Base-by-base conservation (phyloP, 2,113 vertebrate genomes). In the Orycteropus afer region DNA sequence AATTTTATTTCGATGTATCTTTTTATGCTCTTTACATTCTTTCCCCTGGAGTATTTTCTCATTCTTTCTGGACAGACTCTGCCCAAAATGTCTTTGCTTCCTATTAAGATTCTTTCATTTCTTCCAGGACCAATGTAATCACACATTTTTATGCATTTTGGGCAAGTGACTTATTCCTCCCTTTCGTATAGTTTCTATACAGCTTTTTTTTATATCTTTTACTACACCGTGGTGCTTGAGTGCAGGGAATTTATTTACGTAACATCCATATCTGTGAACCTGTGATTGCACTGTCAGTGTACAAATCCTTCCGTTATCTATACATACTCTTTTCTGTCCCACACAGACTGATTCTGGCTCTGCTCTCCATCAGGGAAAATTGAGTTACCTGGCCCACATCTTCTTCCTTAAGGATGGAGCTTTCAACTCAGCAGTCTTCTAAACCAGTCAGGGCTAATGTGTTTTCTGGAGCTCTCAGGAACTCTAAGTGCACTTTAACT, bases 401-500 rank as follows among this genome's bases (percentile, higher is more conserved):
- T 71, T 94, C 87, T 93, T 37, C 49, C 57, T 81, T 85, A 40
- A 81, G 51, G 12, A 59, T 3, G 57, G 10, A 93, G 61, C 76
- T 96, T 95, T 91, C 18, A 74, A 93, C 86, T 94, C 34, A 94
- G 83, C 37, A 81, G 13, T 92, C 79, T 45, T 65, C 67, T 47
- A 93, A 92, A 88, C 77, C 74, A 84, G 25, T 84, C 42, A 88
- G 37, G 65, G 47, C 47, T 80, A 83, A 92, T 94, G 77, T 27
- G 55, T 12, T 96, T 86, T 96, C 32, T 55, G 67, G 34, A 76
- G 73, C 42, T 88, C 59, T n/a, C 59, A 65, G 13, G 42, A 82
- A 78, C 81, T 86, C 63, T 61, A 47, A 81, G 91, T 77, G 74
- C 47, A 49, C 88, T 95, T 45, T 81, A 76, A 92, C 76, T 84